Evolutionary conservation across 2,113 vertebrate species (phyloP).

Genomic region (Urocolius indicus): DNA sequence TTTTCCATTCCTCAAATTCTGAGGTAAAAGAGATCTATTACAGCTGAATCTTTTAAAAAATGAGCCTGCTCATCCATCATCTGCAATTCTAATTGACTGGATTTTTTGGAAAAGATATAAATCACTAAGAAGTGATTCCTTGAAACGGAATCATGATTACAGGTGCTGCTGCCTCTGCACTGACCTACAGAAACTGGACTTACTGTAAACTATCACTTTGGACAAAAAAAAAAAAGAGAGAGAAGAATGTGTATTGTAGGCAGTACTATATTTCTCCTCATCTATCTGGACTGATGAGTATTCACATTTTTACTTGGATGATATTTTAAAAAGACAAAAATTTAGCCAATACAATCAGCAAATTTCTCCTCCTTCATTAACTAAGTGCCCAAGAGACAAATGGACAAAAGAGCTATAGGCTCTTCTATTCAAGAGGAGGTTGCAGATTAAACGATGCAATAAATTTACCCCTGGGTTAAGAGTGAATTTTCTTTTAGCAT

Average conservation of each 20-base stretch:
- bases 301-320: not conserved
- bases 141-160: not conserved
- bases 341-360: not conserved
- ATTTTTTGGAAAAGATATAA: not conserved
- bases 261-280: not conserved
- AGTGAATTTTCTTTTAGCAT: not conserved
- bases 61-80: not conserved
- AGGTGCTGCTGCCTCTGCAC: not conserved
- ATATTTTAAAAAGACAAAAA: not conserved
- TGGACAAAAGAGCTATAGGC: not conserved
- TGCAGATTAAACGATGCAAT: conserved; percentile 2
- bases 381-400: conserved; percentile 29
- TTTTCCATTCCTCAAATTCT: not conserved
- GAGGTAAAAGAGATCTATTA: not conserved
- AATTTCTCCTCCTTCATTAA: conserved; percentile 40
- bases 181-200: not conserved
- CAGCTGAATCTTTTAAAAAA: not conserved
- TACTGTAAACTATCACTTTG: not conserved
- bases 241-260: not conserved
- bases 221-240: not conserved
- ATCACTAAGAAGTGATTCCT: not conserved
- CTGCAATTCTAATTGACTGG: not conserved
- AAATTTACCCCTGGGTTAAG: not conserved
- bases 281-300: not conserved
- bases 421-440: not conserved